phyloP scores from a whole-genome alignment of 1,140 invertebrate genomes.

The Dendrolimus kikuchii region DNA sequence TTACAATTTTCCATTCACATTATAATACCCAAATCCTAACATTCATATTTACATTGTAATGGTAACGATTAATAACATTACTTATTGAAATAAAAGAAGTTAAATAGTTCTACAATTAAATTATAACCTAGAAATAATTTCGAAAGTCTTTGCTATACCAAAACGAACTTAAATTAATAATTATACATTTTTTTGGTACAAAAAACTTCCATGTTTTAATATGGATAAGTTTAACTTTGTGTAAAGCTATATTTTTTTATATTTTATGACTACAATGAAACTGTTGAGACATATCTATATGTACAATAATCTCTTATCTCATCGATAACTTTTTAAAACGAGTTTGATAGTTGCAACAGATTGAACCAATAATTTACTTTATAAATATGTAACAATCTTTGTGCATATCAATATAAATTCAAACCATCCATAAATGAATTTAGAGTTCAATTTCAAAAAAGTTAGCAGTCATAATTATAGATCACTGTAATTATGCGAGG shows the following conservation, averaged over 20 bases:
- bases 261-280: constrained; percentile 58
- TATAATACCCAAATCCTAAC: constrained; percentile 40
- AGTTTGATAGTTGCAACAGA: too few relatives aligned
- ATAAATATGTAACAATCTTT: constrained; percentile 8
- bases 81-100: too few relatives aligned
- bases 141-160: constrained; percentile 58
- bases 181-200: constrained; percentile 67
- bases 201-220: constrained; percentile 42
- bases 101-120: constrained; percentile 16
- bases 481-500: too few relatives aligned
- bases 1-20: constrained; percentile 48
- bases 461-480: constrained; percentile 6
- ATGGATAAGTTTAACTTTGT: constrained; percentile 22
- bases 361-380: constrained; percentile 6
- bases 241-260: constrained; percentile 66
- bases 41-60: constrained; percentile 44
- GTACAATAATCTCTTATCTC: constrained; percentile 19
- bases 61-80: constrained; percentile 55
- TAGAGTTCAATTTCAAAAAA: constrained; percentile 10
- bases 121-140: constrained; percentile 42
- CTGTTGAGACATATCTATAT: constrained; percentile 36
- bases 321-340: too few relatives aligned
- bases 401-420: background rate
- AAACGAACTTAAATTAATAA: constrained; percentile 46
- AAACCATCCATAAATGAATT: constrained; percentile 1